phyloP scores from a whole-genome alignment of 2,888 invertebrate species.

The Sicus ferrugineus region DNA sequence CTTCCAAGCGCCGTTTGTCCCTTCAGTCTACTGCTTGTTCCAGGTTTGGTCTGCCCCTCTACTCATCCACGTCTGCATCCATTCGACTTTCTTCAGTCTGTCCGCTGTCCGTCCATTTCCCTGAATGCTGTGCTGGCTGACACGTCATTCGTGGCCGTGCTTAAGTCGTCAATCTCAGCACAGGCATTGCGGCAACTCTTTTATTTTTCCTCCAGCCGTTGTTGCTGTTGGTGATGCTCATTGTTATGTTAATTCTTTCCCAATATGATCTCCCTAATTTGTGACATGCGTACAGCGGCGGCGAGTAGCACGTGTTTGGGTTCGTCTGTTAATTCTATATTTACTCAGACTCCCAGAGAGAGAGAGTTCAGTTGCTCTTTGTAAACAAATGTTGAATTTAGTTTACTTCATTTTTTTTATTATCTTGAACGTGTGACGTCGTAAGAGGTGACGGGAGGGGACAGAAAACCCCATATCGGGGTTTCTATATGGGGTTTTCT shows the following conservation, averaged over 20 bases:
- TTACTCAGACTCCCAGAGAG: not conserved
- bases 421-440: no score
- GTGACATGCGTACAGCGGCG: conserved; percentile 26
- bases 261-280: conserved; percentile 32
- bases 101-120: no score
- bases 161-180: conserved; percentile 31
- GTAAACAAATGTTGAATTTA: not conserved
- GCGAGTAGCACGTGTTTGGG: conserved; percentile 28
- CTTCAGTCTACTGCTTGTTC: no score
- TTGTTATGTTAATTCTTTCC: conserved; percentile 33
- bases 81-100: no score
- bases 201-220: conserved; percentile 11
- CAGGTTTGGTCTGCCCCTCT: no score
- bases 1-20: no score
- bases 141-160: conserved; percentile 23
- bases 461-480: no score
- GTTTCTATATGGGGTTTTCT: no score
- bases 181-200: conserved; percentile 12
- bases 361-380: not conserved
- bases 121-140: not conserved
- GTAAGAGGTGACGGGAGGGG: no score
- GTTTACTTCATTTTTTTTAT: no score
- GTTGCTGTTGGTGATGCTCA: conserved; percentile 5
- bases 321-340: not conserved
- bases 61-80: no score